Base-by-base conservation (phyloP, 2,797 vertebrate genomes). In the Mormyrops attenuatus region DNA sequence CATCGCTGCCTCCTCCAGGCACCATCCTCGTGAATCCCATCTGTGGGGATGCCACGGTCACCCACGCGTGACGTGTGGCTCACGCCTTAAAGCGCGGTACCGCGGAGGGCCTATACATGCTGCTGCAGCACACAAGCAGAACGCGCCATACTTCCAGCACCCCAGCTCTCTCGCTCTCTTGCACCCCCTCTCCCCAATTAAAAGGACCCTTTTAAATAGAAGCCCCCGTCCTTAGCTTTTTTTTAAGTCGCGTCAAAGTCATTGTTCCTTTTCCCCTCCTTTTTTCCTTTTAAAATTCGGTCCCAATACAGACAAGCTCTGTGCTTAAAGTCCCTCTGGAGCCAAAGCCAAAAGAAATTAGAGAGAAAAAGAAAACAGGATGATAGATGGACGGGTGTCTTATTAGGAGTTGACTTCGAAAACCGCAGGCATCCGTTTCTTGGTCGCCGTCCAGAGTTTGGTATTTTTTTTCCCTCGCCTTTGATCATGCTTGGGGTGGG, bases 321-420 rank as follows among this genome's bases (percentile, higher is more conserved):
- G 17, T 55, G 38, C 38, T 55, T 41, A 77, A 57, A 44, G 17
- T 53, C 73, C 30, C 60, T 73, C 26, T 3, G 20, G 44, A 88
- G 11, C 17, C 3, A 2, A 4, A 80, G 88, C 88, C 66, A 88
- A 53, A 77, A 88, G 73, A 41, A 77, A 41, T 52, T 8, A 52
- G 22, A n/a, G 34, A 2, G 30, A 88, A 88, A 55, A 88, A 49
- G 63, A 80, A 88, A 55, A 88, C 49, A 80, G 13, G 26, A 34
- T 88, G 88, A 88, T 55, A 15, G 88, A 88, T 57, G 88, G 47
- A 88, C 3, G 88, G 49, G 49, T 55, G 88, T 88, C 88, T 55
- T 88, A 88, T 80, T 88, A 88, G 50, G 66, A 57, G 69, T 41
- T 49, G 38, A 57, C 66, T 88, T 44, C 30, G 49, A 57, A 82